phyloP scores from a whole-genome alignment of 2,113 vertebrate genomes.

The Acanthisitta chloris region DNA sequence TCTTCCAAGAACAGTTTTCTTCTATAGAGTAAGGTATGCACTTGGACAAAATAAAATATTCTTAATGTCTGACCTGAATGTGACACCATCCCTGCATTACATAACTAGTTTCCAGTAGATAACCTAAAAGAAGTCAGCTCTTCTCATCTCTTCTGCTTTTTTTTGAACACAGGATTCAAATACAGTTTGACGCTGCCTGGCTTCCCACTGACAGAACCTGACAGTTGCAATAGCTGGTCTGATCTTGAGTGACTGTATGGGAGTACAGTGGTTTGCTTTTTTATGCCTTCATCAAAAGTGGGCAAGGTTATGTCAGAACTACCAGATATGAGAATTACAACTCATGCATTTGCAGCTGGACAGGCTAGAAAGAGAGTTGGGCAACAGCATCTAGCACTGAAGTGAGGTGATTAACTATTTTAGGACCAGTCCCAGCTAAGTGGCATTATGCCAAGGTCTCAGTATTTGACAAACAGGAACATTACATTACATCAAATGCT shows the following conservation, averaged over 20 bases:
- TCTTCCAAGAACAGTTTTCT: not conserved
- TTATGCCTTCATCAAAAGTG: not conserved
- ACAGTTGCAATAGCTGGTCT: not conserved
- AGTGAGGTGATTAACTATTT: not conserved
- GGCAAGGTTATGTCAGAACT: not conserved
- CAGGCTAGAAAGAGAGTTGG: not conserved
- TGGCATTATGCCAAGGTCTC: not conserved
- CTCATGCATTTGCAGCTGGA: not conserved
- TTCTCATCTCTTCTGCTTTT: not conserved
- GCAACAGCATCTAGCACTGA: not conserved
- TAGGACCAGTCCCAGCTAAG: not conserved
- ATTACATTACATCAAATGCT: not conserved
- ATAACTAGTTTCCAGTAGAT: not conserved
- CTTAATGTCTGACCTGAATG: not conserved
- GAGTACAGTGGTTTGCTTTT: accelerated
- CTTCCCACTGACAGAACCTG: not conserved
- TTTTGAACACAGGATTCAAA: not conserved
- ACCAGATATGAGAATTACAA: not conserved
- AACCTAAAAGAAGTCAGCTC: not conserved
- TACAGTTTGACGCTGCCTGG: not conserved
- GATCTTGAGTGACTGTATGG: not conserved
- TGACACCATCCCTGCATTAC: not conserved
- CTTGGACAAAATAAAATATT: not conserved
- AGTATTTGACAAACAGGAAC: not conserved
- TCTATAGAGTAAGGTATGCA: not conserved